Evolutionary conservation across 2,797 vertebrate genomes (phyloP), one percentile per base, ranked within the genome.

Genomic region (Microctenopoma steveboyesi): DNA sequence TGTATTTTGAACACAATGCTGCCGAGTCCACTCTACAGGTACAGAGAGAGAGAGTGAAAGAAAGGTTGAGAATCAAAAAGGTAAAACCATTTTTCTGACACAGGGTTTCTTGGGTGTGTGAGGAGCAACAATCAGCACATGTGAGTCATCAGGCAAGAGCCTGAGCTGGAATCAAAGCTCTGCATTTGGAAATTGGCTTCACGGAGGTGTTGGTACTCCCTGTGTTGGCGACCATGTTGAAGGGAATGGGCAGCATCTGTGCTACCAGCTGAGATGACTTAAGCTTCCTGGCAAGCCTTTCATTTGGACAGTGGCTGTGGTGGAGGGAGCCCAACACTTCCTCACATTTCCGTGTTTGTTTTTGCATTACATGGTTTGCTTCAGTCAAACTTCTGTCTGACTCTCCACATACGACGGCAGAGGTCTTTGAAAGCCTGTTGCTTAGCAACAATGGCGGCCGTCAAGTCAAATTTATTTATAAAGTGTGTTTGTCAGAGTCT

Each of bases 261-360:
- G 66, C 76, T 13, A 51, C 86, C 79, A 82, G 82, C 85, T 84
- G 85, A 83, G 86, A 56, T 79, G 84, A 85, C 77, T 84, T 76
- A 61, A 76, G 22, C 69, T 68, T 79, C 75, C 84, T 83, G 81
- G 81, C 58, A 72, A 64, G 74, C 18, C 1, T 45, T 78, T 81
- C 39, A 81, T 84, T 86, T 73, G 69, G 58, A 72, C 65, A 77
- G 66, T 2, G 12, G 49, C 63, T 48, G 45, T 15, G 35, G 51
- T 35, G 33, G 43, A 73, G 57, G 39, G 56, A 82, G 72, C 55
- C 72, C 51, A 75, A 68, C 69, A 79, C 65, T 74, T 71, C 50
- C 70, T 49, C 60, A 45, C 59, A 76, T 76, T 65, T 49, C n/a
- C n/a, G 4, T 59, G 57, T 89, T 87, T 85, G 74, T 72, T 81